Percentiles rank a stretch among this genome's conserved stretches.
These are phyloP conservation scores for Leuciscus waleckii DNA, from an alignment of 2,797 vertebrate species.

Conservation along the genomic window DNA sequence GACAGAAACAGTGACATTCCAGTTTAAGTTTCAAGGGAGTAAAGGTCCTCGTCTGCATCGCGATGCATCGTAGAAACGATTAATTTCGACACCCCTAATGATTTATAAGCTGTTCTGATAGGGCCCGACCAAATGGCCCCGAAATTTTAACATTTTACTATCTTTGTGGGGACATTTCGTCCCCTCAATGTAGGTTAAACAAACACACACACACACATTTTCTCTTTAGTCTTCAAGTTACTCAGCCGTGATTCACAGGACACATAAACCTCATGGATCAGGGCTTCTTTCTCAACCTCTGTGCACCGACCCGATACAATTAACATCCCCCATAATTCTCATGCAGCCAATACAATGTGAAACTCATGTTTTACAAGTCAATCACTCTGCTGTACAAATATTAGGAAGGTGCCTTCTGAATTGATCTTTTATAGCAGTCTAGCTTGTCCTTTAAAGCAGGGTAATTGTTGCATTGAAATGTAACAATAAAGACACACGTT, in stretches of 20 bases:
- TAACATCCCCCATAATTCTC: slow-evolving; percentile 24
- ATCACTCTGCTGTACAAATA: slow-evolving; percentile 36
- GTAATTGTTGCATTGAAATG: neutral
- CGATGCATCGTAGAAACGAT: no score
- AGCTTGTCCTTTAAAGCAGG: neutral
- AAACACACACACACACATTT: neutral
- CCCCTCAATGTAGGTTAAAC: no score
- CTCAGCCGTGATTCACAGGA: neutral
- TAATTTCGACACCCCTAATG: no score
- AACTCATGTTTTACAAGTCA: slow-evolving; percentile 43
- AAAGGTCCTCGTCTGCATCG: no score
- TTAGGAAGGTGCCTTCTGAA: slow-evolving; percentile 22
- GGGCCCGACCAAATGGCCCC: no score
- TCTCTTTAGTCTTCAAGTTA: neutral
- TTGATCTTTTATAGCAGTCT: neutral
- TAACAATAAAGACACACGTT: neutral
- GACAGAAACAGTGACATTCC: no score
- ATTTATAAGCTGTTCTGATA: no score
- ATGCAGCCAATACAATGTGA: slow-evolving; percentile 30
- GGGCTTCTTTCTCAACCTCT: neutral
- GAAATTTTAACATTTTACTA: no score
- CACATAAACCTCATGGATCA: slow-evolving; percentile 10
- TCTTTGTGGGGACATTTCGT: neutral
- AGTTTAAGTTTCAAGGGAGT: no score
- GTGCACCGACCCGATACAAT: neutral